These are phyloP conservation scores for Lomographa bimaculata DNA, from an alignment of 2,888 invertebrate species.

Conservation along the genomic window DNA sequence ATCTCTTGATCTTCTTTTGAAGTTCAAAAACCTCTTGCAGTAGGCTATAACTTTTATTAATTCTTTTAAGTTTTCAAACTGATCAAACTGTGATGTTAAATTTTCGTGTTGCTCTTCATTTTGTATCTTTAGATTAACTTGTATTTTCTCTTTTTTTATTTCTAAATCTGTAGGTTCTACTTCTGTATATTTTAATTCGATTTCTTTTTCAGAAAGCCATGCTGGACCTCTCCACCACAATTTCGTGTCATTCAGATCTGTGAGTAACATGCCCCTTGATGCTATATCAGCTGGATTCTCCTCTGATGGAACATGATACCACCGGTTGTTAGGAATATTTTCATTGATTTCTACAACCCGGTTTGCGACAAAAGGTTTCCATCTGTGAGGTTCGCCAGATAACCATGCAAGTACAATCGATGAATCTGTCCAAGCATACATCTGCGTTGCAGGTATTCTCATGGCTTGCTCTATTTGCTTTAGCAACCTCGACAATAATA, in stretches of 20 bases:
- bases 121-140: background rate
- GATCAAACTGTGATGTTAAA: background rate
- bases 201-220: constrained; percentile 17
- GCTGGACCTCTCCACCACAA: constrained; percentile 35
- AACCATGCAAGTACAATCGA: constrained; percentile 36
- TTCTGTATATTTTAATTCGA: constrained; percentile 8
- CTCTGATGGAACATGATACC: constrained; percentile 22
- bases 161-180: constrained; percentile 12
- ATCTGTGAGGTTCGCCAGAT: constrained; percentile 30
- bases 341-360: constrained; percentile 21
- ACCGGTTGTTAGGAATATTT: constrained; percentile 7
- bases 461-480: constrained; percentile 19
- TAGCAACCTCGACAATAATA: constrained; percentile 14
- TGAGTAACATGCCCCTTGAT: constrained; percentile 27
- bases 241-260: constrained; percentile 16
- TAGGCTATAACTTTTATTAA: constrained; percentile 1
- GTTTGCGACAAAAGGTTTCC: constrained; percentile 36
- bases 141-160: constrained; percentile 3
- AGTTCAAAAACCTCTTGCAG: constrained; percentile 4
- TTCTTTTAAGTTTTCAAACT: constrained; percentile 2
- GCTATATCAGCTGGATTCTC: constrained; percentile 34
- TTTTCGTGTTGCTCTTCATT: constrained; percentile 27
- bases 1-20: background rate
- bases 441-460: constrained; percentile 10
- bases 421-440: constrained; percentile 40